A percentile compares a stretch with the other conserved stretches of the same genome.
Conservation (phyloP, 1,140 invertebrate genomes). For the Sesamia nonagrioides region DNA sequence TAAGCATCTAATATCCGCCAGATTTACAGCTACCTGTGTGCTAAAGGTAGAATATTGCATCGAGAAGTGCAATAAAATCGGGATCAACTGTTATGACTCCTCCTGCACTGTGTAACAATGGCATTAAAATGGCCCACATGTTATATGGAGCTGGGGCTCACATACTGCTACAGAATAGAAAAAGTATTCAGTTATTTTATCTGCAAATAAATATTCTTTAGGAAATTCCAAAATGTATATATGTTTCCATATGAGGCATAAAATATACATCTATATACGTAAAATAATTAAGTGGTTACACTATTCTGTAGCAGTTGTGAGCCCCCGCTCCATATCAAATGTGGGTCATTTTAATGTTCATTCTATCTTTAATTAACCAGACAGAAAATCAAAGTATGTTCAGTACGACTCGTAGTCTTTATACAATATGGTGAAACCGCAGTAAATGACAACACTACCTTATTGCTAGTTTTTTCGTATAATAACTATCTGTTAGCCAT, state of each 20-base stretch:
- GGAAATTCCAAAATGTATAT: background rate
- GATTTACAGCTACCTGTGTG: conserved; percentile 42
- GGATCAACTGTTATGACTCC: conserved; percentile 72
- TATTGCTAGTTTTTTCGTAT: too few species aligned
- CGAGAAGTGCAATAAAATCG: conserved; percentile 75
- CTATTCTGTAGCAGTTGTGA: too few species aligned
- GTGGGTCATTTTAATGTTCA: too few species aligned
- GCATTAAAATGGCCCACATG: conserved; percentile 54
- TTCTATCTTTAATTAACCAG: too few species aligned
- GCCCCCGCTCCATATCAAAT: too few species aligned
- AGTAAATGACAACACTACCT: too few species aligned
- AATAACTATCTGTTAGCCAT: too few species aligned
- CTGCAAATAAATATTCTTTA: background rate
- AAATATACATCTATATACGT: too few species aligned
- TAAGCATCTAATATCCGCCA: conserved; percentile 38
- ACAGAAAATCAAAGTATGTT: too few species aligned
- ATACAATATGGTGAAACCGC: too few species aligned
- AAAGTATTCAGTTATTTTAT: conserved; percentile 13
- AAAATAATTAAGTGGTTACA: too few species aligned
- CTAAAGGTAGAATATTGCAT: conserved; percentile 59
- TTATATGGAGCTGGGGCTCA: conserved; percentile 41
- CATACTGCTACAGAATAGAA: conserved; percentile 1
- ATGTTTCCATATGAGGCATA: background rate
- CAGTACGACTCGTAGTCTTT: too few species aligned
- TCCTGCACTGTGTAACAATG: conserved; percentile 63